Evolutionary conservation across 2,888 invertebrate genomes (phyloP).

Genomic region (Epistrophella euchroma): DNA sequence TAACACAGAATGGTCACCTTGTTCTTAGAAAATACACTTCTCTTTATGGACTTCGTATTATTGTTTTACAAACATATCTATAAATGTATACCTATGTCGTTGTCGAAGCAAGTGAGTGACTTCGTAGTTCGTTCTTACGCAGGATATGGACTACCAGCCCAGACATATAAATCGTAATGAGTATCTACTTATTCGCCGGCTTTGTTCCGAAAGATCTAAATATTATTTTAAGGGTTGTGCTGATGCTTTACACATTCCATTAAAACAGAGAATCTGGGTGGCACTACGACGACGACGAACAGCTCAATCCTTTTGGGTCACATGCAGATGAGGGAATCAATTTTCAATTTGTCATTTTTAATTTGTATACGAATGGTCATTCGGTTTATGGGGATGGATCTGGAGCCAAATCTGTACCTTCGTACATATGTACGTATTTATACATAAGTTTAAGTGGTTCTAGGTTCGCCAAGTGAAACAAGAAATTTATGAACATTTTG

Average conservation of each 20-base stretch:
- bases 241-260: slow-evolving; percentile 1
- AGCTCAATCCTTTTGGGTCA: slow-evolving; percentile 69
- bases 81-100: neutral
- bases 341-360: slow-evolving; percentile 74
- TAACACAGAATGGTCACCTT: slow-evolving; percentile 3
- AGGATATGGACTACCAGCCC: neutral
- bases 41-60: neutral
- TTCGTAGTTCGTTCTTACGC: slow-evolving; percentile 27
- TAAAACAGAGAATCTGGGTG: slow-evolving; percentile 4
- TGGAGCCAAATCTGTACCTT: neutral
- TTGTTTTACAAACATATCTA: neutral
- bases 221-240: slow-evolving; percentile 40
- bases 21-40: neutral
- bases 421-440: neutral
- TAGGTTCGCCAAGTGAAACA: slow-evolving; percentile 46
- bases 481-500: slow-evolving; percentile 54
- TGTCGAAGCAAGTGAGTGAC: slow-evolving; percentile 19
- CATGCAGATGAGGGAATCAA: slow-evolving; percentile 65
- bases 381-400: slow-evolving; percentile 2
- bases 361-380: slow-evolving; percentile 59
- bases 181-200: slow-evolving; percentile 56
- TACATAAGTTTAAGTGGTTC: slow-evolving; percentile 15
- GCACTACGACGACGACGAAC: neutral
- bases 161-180: slow-evolving; percentile 63
- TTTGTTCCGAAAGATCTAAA: slow-evolving; percentile 49